Base-by-base conservation (phyloP, 2,113 vertebrate genomes). In the Nothoprocta pentlandii region DNA sequence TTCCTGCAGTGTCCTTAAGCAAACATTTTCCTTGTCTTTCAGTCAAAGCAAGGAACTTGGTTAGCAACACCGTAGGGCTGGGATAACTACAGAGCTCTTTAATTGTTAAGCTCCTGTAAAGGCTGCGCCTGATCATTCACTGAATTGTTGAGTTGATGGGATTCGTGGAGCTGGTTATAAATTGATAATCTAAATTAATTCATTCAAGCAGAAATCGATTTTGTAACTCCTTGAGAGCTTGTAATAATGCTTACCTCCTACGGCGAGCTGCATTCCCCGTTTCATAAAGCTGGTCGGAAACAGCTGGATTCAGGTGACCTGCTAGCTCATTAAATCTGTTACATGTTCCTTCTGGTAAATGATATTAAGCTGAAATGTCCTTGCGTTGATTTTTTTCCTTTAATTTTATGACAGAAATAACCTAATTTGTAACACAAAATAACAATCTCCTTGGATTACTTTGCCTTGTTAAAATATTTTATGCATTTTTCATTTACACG, bases 111-210 rank as follows among this genome's bases (percentile, higher is more conserved):
- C 96, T 95, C 93, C 96, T 95, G 95, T 89, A 87, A 94, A 85
- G 96, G 75, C 42, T 97, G 97, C 96, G 97, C 95, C 96, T 90
- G 97, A 98, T 98, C 97, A 97, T 96, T 98, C 98, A 97, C 94
- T 95, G 97, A 98, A 97, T 95, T 98, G 98, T 97, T 95, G 97
- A 97, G 97, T 95, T 98, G 98, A 98, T 98, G 97, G 97, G 98
- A 98, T 97, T 97, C 96, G 32, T 97, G 97, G 97, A 97, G 97
- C 97, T 97, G 97, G 98, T 98, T 98, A 98, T 98, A 98, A 98
- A 98, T 98, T 98, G 98, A 98, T 98, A 98, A 98, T 98, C 98
- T 98, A 97, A 98, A 98, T 98, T 98, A 98, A 98, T 98, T 98
- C 98, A 98, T 98, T 98, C 98, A 97, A 98, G 98, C 97, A 97